Conservation (phyloP, 2,797 vertebrate species). For the Acipenser transmontanus region DNA sequence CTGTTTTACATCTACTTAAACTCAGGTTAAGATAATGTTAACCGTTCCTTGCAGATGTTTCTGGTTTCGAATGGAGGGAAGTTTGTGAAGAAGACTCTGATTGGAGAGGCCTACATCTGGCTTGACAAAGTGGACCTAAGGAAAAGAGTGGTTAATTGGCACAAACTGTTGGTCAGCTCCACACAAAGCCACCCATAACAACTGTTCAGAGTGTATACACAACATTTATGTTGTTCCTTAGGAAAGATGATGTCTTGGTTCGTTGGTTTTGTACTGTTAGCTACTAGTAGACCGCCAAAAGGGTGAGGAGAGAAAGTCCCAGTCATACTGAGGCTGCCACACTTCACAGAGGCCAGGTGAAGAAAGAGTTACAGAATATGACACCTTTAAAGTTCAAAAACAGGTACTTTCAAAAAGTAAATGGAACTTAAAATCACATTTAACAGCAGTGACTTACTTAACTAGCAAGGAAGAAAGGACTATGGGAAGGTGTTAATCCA, state of each 20-base stretch:
- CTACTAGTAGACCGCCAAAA: conserved; percentile 34
- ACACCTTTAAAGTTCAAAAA: not conserved
- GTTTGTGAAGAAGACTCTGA: conserved; percentile 97
- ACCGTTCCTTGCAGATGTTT: conserved; percentile 66
- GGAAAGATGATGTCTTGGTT: not conserved
- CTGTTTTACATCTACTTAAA: too few relatives aligned
- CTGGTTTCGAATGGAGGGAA: conserved; percentile 95
- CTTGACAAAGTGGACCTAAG: conserved; percentile 97
- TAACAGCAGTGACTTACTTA: too few relatives aligned
- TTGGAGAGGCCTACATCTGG: conserved; percentile 96
- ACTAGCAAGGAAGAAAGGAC: not conserved
- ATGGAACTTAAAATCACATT: not conserved
- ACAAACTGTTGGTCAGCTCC: conserved; percentile 88
- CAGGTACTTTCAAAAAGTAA: not conserved
- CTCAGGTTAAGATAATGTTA: not conserved
- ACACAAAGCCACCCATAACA: conserved; percentile 74
- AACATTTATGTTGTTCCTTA: conserved; percentile 10
- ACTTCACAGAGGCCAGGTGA: conserved; percentile 19
- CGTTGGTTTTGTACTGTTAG: conserved; percentile 44
- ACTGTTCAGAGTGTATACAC: conserved; percentile 45
- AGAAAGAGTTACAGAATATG: conserved; percentile 8
- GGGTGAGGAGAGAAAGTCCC: conserved; percentile 35
- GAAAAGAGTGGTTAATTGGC: conserved; percentile 96
- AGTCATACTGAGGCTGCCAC: conserved; percentile 32
- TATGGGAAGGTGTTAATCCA: conserved; percentile 11